Percentiles rank a stretch among this genome's conserved stretches.
These are phyloP conservation scores for Tenrec ecaudatus DNA, from an alignment of 2,113 vertebrate species.

Conservation along the genomic window DNA sequence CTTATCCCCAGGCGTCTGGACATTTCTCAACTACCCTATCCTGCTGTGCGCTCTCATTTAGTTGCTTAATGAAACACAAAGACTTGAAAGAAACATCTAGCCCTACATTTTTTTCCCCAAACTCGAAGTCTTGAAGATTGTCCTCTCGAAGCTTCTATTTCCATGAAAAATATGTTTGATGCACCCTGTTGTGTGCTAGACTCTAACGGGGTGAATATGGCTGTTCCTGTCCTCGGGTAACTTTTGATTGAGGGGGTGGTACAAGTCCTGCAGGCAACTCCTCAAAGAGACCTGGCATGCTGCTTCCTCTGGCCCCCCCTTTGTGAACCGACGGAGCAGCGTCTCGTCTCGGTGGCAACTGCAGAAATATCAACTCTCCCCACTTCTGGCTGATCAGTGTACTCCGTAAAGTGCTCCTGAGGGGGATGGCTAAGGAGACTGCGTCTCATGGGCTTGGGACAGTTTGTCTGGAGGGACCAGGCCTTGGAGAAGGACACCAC, in stretches of 20 bases:
- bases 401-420: too few species aligned
- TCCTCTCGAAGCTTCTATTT: neutral
- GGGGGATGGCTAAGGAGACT: too few species aligned
- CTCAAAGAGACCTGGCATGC: neutral
- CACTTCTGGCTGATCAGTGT: too few species aligned
- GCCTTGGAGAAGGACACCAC: too few species aligned
- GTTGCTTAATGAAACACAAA: neutral
- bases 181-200: neutral
- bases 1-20: neutral
- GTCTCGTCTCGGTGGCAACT: neutral
- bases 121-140: neutral
- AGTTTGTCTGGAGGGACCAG: too few species aligned
- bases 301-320: neutral
- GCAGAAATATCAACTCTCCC: neutral
- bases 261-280: neutral
- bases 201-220: neutral
- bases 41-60: neutral
- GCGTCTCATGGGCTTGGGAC: too few species aligned
- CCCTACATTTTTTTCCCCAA: constrained; percentile 8
- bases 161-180: neutral
- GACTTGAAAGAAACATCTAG: neutral
- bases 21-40: too few species aligned
- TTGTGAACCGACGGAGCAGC: neutral
- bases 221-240: neutral
- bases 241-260: neutral